phyloP scores from a whole-genome alignment of 2,113 vertebrate genomes.

The Thomomys bottae region DNA sequence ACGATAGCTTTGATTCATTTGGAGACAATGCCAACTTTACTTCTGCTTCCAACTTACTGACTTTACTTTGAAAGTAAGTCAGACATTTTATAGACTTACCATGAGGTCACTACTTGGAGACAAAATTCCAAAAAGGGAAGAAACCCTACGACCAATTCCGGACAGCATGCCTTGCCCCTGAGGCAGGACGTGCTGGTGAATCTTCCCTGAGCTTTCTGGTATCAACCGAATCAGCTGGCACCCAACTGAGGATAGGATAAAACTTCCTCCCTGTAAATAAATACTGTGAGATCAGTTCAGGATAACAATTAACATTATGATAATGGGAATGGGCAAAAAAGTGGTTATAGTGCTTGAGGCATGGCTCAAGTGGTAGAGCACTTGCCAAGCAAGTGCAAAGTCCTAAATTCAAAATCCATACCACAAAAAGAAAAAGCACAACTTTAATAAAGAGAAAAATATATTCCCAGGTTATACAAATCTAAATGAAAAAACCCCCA shows the following conservation, averaged over 20 bases:
- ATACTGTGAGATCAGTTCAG: neutral
- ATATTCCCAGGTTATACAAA: neutral
- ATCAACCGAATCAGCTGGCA: constrained; percentile 89
- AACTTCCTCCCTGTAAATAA: constrained; percentile 90
- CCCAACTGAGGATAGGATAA: constrained; percentile 90
- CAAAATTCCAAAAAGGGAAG: constrained; percentile 95
- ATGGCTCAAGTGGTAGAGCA: too few species aligned
- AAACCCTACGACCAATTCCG: constrained; percentile 94
- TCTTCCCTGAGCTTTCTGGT: constrained; percentile 89
- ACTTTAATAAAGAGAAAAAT: neutral
- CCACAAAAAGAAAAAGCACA: neutral
- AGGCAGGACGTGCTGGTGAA: constrained; percentile 89
- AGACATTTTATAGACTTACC: constrained; percentile 86
- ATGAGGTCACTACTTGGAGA: constrained; percentile 88
- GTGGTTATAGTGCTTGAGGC: too few species aligned
- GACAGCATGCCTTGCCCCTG: constrained; percentile 96
- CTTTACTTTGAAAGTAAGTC: neutral
- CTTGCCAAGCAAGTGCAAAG: too few species aligned
- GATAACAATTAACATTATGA: neutral
- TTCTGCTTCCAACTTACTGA: neutral
- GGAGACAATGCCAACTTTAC: neutral
- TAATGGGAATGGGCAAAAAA: neutral
- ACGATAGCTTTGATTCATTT: neutral
- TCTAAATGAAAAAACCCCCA: neutral
- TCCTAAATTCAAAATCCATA: too few species aligned